A percentile compares a stretch with the other conserved stretches of the same genome.
These are phyloP conservation scores for Perca fluviatilis DNA, from an alignment of 2,113 vertebrate genomes.

Conservation along the genomic window DNA sequence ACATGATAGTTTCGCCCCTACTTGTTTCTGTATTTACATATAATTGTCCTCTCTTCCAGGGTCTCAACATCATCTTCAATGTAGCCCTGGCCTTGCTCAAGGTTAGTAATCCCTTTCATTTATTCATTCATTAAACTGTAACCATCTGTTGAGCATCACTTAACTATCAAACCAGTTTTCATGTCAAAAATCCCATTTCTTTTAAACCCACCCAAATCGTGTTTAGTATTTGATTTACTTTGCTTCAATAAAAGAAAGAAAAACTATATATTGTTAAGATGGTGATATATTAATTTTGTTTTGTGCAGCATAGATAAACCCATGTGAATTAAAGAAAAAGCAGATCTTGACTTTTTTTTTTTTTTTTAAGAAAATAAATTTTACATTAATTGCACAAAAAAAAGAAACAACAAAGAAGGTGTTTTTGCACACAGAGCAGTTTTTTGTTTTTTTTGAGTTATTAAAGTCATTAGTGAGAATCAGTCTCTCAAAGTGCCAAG, in stretches of 20 bases:
- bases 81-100: conserved; percentile 97
- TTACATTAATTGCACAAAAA: not conserved
- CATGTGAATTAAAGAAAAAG: too few relatives aligned
- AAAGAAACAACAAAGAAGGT: not conserved
- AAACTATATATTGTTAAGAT: not conserved
- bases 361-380: not conserved
- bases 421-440: not conserved
- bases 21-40: not conserved
- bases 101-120: conserved; percentile 81
- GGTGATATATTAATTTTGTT: not conserved
- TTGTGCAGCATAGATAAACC: not conserved
- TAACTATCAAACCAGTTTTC: not conserved
- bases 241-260: not conserved
- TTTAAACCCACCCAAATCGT: not conserved
- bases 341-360: not conserved
- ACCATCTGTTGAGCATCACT: not conserved
- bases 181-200: not conserved
- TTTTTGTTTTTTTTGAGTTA: not conserved
- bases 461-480: not conserved
- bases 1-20: not conserved
- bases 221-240: not conserved
- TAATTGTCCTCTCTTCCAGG: conserved; percentile 83
- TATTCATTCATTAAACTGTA: not conserved
- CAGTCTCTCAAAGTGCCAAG: not conserved
- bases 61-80: conserved; percentile 97